phyloP scores from a whole-genome alignment of 1,140 invertebrate genomes.

The Zaprionus capensis region DNA sequence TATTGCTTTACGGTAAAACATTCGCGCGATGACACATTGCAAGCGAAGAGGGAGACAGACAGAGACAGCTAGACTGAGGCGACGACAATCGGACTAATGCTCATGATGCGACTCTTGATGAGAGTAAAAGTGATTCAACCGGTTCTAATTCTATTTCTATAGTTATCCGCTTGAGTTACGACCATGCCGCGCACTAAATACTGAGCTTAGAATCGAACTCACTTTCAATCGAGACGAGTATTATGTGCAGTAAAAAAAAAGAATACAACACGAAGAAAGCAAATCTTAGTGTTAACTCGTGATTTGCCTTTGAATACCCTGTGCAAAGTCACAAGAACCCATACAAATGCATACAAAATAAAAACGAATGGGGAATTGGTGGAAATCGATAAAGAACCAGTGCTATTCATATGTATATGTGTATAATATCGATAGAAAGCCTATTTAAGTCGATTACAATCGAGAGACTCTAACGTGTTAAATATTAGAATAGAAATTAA shows the following conservation, averaged over 20 bases:
- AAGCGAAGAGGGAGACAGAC: conserved; percentile 9
- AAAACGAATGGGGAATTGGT: too few relatives aligned
- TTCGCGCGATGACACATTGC: conserved; percentile 67
- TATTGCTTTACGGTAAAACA: conserved; percentile 74
- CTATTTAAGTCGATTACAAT: too few relatives aligned
- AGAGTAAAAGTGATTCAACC: conserved; percentile 81
- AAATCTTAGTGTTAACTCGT: not conserved
- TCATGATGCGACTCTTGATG: conserved; percentile 62
- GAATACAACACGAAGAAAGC: conserved; percentile 1
- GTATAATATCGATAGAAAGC: too few relatives aligned
- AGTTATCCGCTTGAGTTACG: conserved; percentile 75
- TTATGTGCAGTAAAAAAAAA: conserved; percentile 50
- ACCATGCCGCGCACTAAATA: conserved; percentile 34
- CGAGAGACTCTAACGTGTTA: too few relatives aligned
- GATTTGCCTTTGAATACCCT: conserved; percentile 20
- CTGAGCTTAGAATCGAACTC: conserved; percentile 69
- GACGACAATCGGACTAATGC: conserved; percentile 10
- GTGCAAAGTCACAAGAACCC: not conserved
- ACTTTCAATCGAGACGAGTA: conserved; percentile 56
- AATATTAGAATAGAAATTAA: not conserved
- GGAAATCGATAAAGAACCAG: too few relatives aligned
- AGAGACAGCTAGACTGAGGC: not conserved
- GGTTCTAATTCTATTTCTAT: conserved; percentile 71
- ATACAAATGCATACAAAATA: not conserved
- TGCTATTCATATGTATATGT: too few relatives aligned